Base-by-base conservation (phyloP, 92 coral and sea anemone genomes). In the Epizoanthus illoricatus region DNA sequence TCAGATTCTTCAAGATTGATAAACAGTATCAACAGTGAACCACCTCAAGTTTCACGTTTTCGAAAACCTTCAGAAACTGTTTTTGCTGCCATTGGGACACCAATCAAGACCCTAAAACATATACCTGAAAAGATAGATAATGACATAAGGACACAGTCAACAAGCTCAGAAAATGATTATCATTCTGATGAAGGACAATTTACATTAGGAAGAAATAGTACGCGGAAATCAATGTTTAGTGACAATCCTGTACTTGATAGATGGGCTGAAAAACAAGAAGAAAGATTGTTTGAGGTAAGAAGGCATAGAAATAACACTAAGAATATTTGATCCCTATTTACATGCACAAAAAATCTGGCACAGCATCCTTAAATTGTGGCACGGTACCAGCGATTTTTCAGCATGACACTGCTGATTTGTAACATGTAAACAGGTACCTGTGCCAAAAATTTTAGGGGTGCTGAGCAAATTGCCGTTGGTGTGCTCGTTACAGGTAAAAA, bases 191-290 rank as follows among this genome's bases (percentile, higher is more conserved):
- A 92, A 24, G 94, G 87, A 12, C 80, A 80, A 5, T 93, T 93
- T 81, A 86, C 92, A 13, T 76, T 93, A 54, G 97, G 92, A 33
- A 57, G 97, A 11, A 91, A 91, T 58, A 80, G 86, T 5, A 71
- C 92, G 3, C 69, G 97, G 43, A 92, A 90, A 59, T 91, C 95
- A 24, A 93, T 93, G 97, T 93, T 93, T 87, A 75, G 84, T 16
- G 97, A 93, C 61, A 91, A 88, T 81, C 97, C 94, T 11, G 74
- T 89, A n/a, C 66, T 93, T 74, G 97, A 90, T 80, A 86, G 94
- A 79, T 93, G 97, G 97, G 97, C 97, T 1, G 97, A 93, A 64
- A 83, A 91, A 47, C 97, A 93, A 60, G 91, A 91, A 54, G 74
- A 93, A 73, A 83, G 88, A 61, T 72, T 86, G 74, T 76, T 71